phyloP scores from a whole-genome alignment of 2,113 vertebrate genomes.

The Myxocyprinus asiaticus region DNA sequence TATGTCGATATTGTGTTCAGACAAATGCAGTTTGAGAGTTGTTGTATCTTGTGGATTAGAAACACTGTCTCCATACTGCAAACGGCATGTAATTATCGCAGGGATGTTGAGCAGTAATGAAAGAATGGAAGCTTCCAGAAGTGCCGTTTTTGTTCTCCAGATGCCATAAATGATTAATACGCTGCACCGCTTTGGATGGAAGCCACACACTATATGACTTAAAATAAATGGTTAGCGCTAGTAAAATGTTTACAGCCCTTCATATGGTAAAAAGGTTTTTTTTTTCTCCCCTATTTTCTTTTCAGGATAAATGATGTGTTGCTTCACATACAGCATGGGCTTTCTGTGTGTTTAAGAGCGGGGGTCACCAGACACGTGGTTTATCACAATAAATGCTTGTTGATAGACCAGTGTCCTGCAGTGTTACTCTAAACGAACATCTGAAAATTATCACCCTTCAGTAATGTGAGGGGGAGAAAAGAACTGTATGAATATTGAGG shows the following conservation, averaged over 20 bases:
- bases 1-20: neutral
- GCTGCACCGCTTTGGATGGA: slow-evolving; percentile 50
- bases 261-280: slow-evolving; percentile 73
- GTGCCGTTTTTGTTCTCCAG: slow-evolving; percentile 40
- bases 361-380: slow-evolving; percentile 80
- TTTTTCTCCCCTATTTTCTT: slow-evolving; percentile 31
- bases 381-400: slow-evolving; percentile 81
- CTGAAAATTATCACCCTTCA: slow-evolving; percentile 60
- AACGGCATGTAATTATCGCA: slow-evolving; percentile 37
- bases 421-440: slow-evolving; percentile 83
- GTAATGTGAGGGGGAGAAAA: neutral
- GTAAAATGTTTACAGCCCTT: slow-evolving; percentile 72
- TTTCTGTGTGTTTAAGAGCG: slow-evolving; percentile 83
- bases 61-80: slow-evolving; percentile 13
- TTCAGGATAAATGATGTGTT: slow-evolving; percentile 69
- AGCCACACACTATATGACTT: slow-evolving; percentile 55
- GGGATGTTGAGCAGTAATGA: slow-evolving; percentile 39
- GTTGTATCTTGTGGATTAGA: neutral
- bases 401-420: slow-evolving; percentile 81
- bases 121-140: slow-evolving; percentile 46
- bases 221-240: slow-evolving; percentile 59
- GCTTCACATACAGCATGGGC: slow-evolving; percentile 76
- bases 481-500: neutral
- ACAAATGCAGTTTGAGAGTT: neutral
- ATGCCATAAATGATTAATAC: slow-evolving; percentile 54